phyloP scores from a whole-genome alignment of 2,888 invertebrate genomes.

The Patella ulyssiponensis region DNA sequence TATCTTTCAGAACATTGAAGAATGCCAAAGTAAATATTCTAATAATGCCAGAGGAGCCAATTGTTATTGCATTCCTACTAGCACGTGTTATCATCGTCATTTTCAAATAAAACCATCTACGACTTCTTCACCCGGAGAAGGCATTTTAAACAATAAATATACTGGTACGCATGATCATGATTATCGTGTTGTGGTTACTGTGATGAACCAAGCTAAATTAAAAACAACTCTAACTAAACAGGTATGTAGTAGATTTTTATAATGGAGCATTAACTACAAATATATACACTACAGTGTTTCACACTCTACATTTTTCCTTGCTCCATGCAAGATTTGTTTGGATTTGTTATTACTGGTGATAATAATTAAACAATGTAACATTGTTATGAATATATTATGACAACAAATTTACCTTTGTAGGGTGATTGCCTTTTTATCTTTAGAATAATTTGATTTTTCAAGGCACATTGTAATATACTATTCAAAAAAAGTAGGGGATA shows the following conservation, averaged over 20 bases:
- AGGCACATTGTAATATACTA: no score
- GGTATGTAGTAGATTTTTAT: slow-evolving; percentile 28
- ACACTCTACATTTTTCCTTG: no score
- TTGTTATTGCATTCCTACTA: slow-evolving; percentile 51
- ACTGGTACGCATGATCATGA: slow-evolving; percentile 50
- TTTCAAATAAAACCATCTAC: slow-evolving; percentile 43
- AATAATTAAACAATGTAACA: no score
- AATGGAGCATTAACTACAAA: no score
- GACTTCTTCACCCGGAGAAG: slow-evolving; percentile 23
- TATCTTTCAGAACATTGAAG: slow-evolving; percentile 32
- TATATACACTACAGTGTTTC: no score
- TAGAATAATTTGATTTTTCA: no score
- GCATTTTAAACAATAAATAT: slow-evolving; percentile 34
- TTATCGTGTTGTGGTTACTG: slow-evolving; percentile 50
- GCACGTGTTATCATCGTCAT: slow-evolving; percentile 48
- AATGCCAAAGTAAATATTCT: slow-evolving; percentile 36
- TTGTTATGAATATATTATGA: no score
- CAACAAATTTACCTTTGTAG: no score
- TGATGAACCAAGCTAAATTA: slow-evolving; percentile 46
- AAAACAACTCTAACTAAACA: slow-evolving; percentile 37
- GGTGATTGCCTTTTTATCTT: no score
- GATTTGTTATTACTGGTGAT: no score
- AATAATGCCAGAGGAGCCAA: slow-evolving; percentile 38
- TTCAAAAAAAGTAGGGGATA: no score
- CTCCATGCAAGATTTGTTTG: no score